Conservation (phyloP, 2,113 vertebrate species). For the Cyprinodon brontotheroides region DNA sequence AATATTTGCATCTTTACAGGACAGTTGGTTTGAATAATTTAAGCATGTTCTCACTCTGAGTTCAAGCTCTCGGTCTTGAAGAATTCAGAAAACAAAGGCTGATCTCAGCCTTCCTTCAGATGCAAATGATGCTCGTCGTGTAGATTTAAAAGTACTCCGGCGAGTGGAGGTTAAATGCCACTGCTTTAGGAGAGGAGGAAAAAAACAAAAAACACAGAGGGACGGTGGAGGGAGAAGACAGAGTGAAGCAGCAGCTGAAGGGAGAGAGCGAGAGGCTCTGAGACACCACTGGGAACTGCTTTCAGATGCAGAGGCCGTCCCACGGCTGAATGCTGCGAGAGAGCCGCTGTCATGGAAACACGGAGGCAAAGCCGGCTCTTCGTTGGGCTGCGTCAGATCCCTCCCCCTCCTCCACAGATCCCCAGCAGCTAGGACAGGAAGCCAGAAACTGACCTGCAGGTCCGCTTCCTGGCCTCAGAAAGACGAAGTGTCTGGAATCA, state of each 20-base stretch:
- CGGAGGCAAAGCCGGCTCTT: slow-evolving; percentile 62
- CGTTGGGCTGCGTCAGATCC: slow-evolving; percentile 32
- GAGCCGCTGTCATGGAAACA: slow-evolving; percentile 76
- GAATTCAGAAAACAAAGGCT: slow-evolving; percentile 20
- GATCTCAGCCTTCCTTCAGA: slow-evolving; percentile 4
- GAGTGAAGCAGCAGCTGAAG: slow-evolving; percentile 18
- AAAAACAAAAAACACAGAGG: not conserved
- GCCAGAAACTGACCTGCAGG: slow-evolving; percentile 20
- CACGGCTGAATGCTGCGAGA: slow-evolving; percentile 67
- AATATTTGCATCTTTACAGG: slow-evolving; percentile 35
- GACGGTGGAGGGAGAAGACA: slow-evolving; percentile 24
- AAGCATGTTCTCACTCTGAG: slow-evolving; percentile 5
- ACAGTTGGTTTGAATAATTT: slow-evolving; percentile 33
- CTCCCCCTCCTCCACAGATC: slow-evolving; percentile 27
- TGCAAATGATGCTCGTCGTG: not conserved
- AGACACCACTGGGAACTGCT: slow-evolving; percentile 68
- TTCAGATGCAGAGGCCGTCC: slow-evolving; percentile 76
- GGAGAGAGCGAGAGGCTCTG: slow-evolving; percentile 24
- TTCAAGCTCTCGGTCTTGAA: not conserved
- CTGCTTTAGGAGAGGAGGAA: slow-evolving; percentile 4
- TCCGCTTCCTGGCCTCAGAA: slow-evolving; percentile 53
- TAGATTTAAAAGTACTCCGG: slow-evolving; percentile 13
- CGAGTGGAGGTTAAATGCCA: slow-evolving; percentile 29
- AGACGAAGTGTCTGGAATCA: slow-evolving; percentile 8
- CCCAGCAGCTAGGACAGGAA: slow-evolving; percentile 54